Evolutionary conservation across 1,140 invertebrate species (phyloP), one percentile per base, ranked within the genome.

Genomic region (Diplogasteroides magnus): DNA sequence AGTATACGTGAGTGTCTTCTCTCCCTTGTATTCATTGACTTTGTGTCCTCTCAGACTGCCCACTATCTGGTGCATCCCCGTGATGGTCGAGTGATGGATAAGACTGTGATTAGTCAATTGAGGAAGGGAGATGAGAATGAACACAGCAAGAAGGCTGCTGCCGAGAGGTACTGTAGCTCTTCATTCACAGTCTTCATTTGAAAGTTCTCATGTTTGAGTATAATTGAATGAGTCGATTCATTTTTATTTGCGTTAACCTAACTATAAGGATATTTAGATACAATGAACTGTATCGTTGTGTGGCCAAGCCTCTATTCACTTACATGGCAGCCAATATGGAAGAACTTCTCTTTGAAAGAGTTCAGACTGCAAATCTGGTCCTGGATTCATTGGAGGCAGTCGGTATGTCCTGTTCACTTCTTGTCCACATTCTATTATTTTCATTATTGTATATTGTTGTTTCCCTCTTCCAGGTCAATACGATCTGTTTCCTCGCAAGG

Each of bases 11-110:
- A 73, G 37, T 48, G 37, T 48, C 19, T 19, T 48, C 19, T 48
- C 6, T 11, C 37, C 37, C 6, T 48, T 48, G 19, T 19, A 48
- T 48, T 48, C 19, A 19, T 48, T n/a, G n/a, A n/a, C n/a, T n/a
- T n/a, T n/a, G n/a, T n/a, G n/a, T n/a, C n/a, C n/a, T n/a, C n/a
- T n/a, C n/a, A 48, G 37, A 48, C 37, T 11, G 37, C 96, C 48
- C 85, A 91, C 27, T 95, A 93, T 87, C 84, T 96, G 15, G 87
- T 95, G 11, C 88, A 89, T 55, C 90, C 91, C 14, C 88, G 89
- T 59, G 89, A 93, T 76, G 65, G 59, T 13, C 29, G 70, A 55
- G 60, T 32, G 55, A 72, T 72, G 31, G 65, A 67, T 6, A 72
- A 67, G 29, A n/a, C n/a, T n/a, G n/a, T n/a, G n/a, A n/a, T n/a